phyloP scores from a whole-genome alignment of 1,140 invertebrate species.

The Lutraria rhynchaena region DNA sequence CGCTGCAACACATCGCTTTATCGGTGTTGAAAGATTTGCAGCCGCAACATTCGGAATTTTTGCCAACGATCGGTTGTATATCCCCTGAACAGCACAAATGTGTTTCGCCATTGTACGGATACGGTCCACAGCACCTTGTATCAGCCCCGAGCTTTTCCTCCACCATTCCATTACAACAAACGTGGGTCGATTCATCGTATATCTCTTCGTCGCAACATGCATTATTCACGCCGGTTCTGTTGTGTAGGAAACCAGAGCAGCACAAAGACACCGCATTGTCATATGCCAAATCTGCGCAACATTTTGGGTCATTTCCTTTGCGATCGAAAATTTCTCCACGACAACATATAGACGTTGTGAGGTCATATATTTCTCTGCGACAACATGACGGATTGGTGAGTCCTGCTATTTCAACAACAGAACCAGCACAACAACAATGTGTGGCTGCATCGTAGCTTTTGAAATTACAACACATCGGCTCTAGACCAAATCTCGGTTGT shows the following conservation, averaged over 20 bases:
- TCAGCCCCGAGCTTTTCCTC: conserved; percentile 32
- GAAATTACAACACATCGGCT: conserved; percentile 51
- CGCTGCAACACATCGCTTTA: conserved; percentile 50
- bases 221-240: conserved; percentile 28
- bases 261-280: conserved; percentile 23
- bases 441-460: conserved; percentile 48
- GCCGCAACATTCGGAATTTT: conserved; percentile 46
- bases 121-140: conserved; percentile 53
- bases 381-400: conserved; percentile 35
- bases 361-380: conserved; percentile 47
- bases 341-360: conserved; percentile 37
- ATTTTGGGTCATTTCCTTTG: conserved; percentile 32
- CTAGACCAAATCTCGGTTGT: conserved; percentile 40
- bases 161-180: conserved; percentile 54
- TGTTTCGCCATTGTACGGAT: conserved; percentile 41
- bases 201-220: conserved; percentile 45
- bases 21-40: conserved; percentile 45
- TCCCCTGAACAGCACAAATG: conserved; percentile 50
- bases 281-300: conserved; percentile 39
- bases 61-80: conserved; percentile 18
- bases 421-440: conserved; percentile 44
- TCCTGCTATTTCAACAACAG: conserved; percentile 4
- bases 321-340: conserved; percentile 27
- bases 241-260: conserved; percentile 36
- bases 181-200: conserved; percentile 39